A percentile compares a stretch with the other conserved stretches of the same genome.
phyloP scores from a whole-genome alignment of 1,140 invertebrate genomes.

The Drosophila navojoa region DNA sequence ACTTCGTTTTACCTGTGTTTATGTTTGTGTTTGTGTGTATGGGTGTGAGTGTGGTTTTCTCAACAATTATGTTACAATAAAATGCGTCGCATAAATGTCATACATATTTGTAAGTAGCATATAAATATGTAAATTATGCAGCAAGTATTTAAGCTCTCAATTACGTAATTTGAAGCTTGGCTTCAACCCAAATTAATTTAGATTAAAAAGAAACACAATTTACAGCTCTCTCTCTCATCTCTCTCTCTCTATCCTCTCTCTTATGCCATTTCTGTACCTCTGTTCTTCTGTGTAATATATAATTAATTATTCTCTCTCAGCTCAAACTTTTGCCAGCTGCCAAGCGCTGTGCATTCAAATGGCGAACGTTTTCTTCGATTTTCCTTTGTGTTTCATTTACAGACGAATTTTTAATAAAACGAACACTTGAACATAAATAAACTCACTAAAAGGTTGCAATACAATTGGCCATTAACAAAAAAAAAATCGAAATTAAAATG shows the following conservation, averaged over 20 bases:
- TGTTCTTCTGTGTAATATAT: constrained; percentile 9
- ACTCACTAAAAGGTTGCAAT: constrained; percentile 44
- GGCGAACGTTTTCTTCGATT: constrained; percentile 10
- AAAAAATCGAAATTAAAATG: constrained; percentile 33
- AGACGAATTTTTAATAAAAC: constrained; percentile 32
- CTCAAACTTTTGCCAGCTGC: constrained; percentile 55
- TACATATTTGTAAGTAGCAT: constrained; percentile 32
- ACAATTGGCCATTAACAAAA: constrained; percentile 31
- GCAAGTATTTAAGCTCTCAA: constrained; percentile 66
- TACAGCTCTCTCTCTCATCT: constrained; percentile 1
- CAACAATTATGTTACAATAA: constrained; percentile 3
- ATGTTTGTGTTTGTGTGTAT: no score
- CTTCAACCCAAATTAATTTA: constrained; percentile 70
- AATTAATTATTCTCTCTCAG: constrained; percentile 28
- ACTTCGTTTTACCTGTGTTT: constrained; percentile 14
- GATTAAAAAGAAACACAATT: constrained; percentile 42
- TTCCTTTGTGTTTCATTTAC: constrained; percentile 24
- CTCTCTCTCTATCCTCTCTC: not conserved
- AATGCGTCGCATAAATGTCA: constrained; percentile 23
- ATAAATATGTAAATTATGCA: constrained; percentile 50
- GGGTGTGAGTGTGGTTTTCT: constrained; percentile 19
- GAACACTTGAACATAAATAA: constrained; percentile 57
- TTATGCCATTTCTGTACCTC: not conserved
- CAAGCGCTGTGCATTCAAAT: constrained; percentile 43
- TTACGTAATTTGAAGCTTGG: constrained; percentile 63